A percentile compares a stretch with the other conserved stretches of the same genome.
These are phyloP conservation scores for Eledone cirrhosa DNA, from an alignment of 2,888 invertebrate genomes.

Conservation along the genomic window DNA sequence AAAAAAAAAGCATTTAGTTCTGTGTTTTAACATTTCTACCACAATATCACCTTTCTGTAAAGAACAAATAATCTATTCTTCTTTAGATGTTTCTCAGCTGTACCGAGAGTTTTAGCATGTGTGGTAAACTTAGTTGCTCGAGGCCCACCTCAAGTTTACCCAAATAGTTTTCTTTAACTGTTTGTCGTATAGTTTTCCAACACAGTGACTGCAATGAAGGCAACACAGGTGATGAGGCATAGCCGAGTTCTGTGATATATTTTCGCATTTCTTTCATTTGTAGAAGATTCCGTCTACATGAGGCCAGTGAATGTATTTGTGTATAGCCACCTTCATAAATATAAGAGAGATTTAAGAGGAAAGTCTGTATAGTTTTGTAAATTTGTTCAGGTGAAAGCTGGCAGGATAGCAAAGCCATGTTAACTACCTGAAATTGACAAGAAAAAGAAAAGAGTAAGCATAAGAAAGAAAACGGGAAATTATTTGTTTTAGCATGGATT, in stretches of 20 bases:
- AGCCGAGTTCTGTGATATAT: background rate
- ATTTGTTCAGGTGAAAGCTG: slow-evolving; percentile 9
- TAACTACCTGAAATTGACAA: background rate
- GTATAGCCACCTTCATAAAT: background rate
- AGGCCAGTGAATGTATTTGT: too few species aligned
- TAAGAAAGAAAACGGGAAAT: too few species aligned
- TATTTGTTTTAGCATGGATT: too few species aligned
- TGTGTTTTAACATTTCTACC: too few species aligned
- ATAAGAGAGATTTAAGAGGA: background rate
- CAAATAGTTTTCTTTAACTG: background rate
- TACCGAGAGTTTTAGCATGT: background rate
- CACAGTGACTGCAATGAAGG: background rate
- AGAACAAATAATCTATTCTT: too few species aligned
- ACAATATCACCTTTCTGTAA: too few species aligned
- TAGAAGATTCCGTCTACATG: background rate
- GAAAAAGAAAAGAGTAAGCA: background rate
- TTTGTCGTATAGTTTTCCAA: background rate
- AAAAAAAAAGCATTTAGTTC: too few species aligned
- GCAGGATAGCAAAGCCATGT: background rate
- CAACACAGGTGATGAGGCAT: background rate
- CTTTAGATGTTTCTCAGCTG: background rate
- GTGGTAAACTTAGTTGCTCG: background rate
- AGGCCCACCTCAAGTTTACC: slow-evolving; percentile 4
- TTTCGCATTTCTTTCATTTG: background rate
- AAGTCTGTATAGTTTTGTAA: background rate